phyloP scores from a whole-genome alignment of 2,888 invertebrate species.

The Neoaliturus tenellus region DNA sequence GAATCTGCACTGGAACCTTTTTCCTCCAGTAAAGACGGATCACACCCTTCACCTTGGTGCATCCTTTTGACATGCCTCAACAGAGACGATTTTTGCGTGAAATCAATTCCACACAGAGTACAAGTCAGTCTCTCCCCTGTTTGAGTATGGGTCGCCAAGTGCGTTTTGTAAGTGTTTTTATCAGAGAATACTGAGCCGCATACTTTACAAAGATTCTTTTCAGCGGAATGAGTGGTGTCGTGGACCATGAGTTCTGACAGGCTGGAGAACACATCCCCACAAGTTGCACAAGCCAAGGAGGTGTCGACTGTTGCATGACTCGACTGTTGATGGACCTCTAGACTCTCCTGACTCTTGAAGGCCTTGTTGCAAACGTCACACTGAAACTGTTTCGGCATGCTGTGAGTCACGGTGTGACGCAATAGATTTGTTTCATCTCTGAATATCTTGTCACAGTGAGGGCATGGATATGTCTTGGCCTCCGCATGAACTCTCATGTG shows the following conservation, averaged over 20 bases:
- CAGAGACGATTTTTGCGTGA: constrained; percentile 67
- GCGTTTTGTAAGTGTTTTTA: constrained; percentile 39
- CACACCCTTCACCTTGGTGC: constrained; percentile 61
- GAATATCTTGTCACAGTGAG: constrained; percentile 61
- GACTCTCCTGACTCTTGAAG: constrained; percentile 50
- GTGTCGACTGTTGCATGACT: constrained; percentile 32
- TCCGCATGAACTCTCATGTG: constrained; percentile 62
- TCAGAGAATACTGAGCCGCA: constrained; percentile 63
- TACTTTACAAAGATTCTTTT: constrained; percentile 62
- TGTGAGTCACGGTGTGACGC: constrained; percentile 60
- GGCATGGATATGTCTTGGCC: constrained; percentile 59
- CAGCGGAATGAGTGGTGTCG: constrained; percentile 52
- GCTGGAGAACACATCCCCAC: constrained; percentile 59
- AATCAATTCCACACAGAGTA: constrained; percentile 67
- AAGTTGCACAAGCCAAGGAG: constrained; percentile 48
- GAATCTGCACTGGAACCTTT: not conserved
- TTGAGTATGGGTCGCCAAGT: constrained; percentile 65
- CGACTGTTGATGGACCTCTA: constrained; percentile 49
- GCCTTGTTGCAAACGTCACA: constrained; percentile 53
- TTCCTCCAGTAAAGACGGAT: constrained; percentile 32
- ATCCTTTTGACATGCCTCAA: constrained; percentile 67
- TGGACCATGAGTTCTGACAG: constrained; percentile 57
- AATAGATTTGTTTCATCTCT: constrained; percentile 60
- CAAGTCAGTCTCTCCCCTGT: constrained; percentile 66
- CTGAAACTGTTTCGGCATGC: constrained; percentile 18